Evolutionary conservation across 2,888 invertebrate species (phyloP).

Genomic region (Sesia bembeciformis): DNA sequence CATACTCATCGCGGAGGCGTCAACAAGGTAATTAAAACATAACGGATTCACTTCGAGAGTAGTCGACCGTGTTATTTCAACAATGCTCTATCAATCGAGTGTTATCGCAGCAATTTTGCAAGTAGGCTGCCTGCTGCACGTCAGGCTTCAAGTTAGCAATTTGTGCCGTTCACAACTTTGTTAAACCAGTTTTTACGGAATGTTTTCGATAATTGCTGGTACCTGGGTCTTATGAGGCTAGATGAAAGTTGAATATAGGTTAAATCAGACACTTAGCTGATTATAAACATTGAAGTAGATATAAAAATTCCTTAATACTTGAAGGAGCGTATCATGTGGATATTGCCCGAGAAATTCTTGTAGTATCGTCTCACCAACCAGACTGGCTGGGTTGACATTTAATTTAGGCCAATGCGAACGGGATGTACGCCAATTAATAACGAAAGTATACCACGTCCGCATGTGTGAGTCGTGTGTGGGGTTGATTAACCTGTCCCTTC

Average conservation of each 20-base stretch:
- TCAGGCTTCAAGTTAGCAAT: background rate
- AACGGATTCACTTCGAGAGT: conserved; percentile 17
- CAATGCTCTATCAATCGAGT: conserved; percentile 14
- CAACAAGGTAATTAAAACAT: conserved; percentile 41
- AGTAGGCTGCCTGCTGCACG: background rate
- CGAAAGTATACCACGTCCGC: conserved; percentile 69
- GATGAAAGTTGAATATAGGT: too few relatives aligned
- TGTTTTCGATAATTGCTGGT: background rate
- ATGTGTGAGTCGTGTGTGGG: conserved; percentile 50
- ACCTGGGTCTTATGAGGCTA: too few relatives aligned
- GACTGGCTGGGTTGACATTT: background rate
- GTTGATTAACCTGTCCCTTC: conserved; percentile 57
- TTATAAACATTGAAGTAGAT: too few relatives aligned
- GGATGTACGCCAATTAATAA: conserved; percentile 56
- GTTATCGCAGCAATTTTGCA: conserved; percentile 4
- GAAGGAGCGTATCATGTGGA: background rate
- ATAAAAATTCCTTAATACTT: too few relatives aligned
- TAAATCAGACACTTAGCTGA: too few relatives aligned
- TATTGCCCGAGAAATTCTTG: background rate
- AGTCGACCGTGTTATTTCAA: conserved; percentile 16
- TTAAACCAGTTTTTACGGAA: background rate
- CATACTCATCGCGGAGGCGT: conserved; percentile 17
- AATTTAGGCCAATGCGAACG: conserved; percentile 28
- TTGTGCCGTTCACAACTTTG: background rate
- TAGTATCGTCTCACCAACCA: background rate